Conservation (phyloP, 2,888 invertebrate species). For the Tenthredo amoena region DNA sequence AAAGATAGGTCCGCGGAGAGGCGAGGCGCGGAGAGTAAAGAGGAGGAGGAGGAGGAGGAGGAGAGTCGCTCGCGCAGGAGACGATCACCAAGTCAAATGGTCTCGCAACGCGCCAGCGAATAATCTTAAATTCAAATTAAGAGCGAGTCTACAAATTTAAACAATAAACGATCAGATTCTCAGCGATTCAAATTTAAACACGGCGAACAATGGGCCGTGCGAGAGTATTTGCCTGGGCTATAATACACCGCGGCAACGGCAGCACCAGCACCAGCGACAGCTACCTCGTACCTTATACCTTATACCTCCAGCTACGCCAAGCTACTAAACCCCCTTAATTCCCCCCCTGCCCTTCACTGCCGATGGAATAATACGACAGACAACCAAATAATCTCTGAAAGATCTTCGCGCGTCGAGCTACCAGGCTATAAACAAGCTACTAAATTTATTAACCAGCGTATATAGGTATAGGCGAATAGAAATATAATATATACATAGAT, state of each 20-base stretch:
- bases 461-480: neutral
- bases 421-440: neutral
- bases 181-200: conserved; percentile 75
- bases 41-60: neutral
- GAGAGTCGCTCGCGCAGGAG: conserved; percentile 61
- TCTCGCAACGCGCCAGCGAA: conserved; percentile 75
- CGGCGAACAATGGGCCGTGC: conserved; percentile 70
- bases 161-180: conserved; percentile 76
- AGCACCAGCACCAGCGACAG: neutral
- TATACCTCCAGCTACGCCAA: neutral
- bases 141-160: conserved; percentile 76
- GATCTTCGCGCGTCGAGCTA: conserved; percentile 9
- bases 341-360: conserved; percentile 54
- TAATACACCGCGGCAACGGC: neutral
- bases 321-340: conserved; percentile 4
- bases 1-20: conserved; percentile 39
- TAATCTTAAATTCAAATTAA: conserved; percentile 76
- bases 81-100: conserved; percentile 76
- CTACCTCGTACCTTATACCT: neutral
- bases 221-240: conserved; percentile 28
- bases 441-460: neutral
- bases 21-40: conserved; percentile 58
- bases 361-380: conserved; percentile 24
- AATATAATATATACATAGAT: neutral
- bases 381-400: conserved; percentile 11